Percentiles rank a stretch among this genome's conserved stretches.
Conservation (phyloP, 2,113 vertebrate genomes). For the Triplophysa tibetana region DNA sequence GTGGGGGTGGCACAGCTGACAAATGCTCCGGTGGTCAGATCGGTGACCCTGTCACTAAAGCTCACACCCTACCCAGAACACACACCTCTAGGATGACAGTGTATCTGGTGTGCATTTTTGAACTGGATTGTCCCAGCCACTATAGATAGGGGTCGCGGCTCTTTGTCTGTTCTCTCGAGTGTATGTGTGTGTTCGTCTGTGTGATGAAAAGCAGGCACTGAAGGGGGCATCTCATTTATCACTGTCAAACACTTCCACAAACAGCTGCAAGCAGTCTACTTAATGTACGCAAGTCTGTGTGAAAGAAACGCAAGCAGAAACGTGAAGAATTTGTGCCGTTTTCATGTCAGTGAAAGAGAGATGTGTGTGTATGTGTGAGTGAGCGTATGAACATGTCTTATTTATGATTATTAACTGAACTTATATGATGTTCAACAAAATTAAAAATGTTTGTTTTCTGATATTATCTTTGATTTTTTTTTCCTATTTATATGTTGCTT, state of each 20-base stretch:
- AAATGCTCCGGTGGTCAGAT: slow-evolving; percentile 61
- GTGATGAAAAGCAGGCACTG: slow-evolving; percentile 76
- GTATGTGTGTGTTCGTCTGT: slow-evolving; percentile 49
- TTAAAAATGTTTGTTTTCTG: background rate
- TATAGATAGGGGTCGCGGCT: slow-evolving; percentile 55
- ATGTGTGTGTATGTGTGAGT: slow-evolving; percentile 5
- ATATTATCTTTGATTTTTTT: no score
- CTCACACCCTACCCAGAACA: slow-evolving; percentile 44
- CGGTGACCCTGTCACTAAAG: slow-evolving; percentile 46
- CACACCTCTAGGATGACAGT: slow-evolving; percentile 51
- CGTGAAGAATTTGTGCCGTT: background rate
- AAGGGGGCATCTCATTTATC: slow-evolving; percentile 72
- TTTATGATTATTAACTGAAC: slow-evolving; percentile 18
- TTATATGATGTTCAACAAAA: slow-evolving; percentile 8
- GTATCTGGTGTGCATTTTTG: slow-evolving; percentile 36
- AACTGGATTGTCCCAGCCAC: slow-evolving; percentile 53
- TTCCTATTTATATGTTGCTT: no score
- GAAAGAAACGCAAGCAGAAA: slow-evolving; percentile 19
- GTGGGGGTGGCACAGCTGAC: slow-evolving; percentile 67
- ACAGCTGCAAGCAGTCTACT: slow-evolving; percentile 76
- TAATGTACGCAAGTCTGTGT: slow-evolving; percentile 62
- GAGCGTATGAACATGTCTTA: background rate
- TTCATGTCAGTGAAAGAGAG: slow-evolving; percentile 8
- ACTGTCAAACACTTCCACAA: slow-evolving; percentile 72
- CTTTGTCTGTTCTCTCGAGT: slow-evolving; percentile 44